Evolutionary conservation across 2,113 vertebrate species (phyloP), one percentile per base, ranked within the genome.

Genomic region (Macrotis lagotis): DNA sequence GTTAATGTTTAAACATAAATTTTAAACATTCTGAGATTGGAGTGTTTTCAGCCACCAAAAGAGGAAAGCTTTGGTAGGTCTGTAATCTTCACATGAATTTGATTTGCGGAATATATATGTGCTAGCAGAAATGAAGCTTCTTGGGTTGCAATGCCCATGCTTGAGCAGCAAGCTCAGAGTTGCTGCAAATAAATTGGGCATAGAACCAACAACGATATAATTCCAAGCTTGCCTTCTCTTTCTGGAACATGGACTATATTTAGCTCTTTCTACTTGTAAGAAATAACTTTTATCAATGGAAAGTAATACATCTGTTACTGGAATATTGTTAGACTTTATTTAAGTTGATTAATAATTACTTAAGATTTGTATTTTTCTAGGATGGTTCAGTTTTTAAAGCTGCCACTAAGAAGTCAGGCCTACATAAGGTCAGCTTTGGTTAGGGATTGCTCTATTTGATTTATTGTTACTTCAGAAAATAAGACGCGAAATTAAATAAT

Each of bases 1-100:
- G 97, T 97, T 98, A 97, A 97, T 97, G 93, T 95, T 95, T 98
- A 97, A 97, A 96, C 51, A 37, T 66, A 31, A 49, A 11, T 4
- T 91, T 95, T 96, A 91, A 91, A 50, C 49, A 9, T 95, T 88
- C 50, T 51, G 50, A 4, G 74, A 44, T 83, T 89, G 51, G 83
- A 51, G 50, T 28, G 47, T 88, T 93, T 93, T 94, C 50, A 50
- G 66, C 1, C 48, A 66, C 0, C 2, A 0, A 25, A 50, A 91
- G 8, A 95, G 9, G 44, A 31, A 48, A 47, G 2, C 31, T 90
- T 50, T n/a, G 93, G 88, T 48, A 9, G n/a, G 91, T 3, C 25
- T 0, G 0, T 10, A 50, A 37, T 37, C 8, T 1, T 8, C 49
- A 3, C 59, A 53, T 50, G 3, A 0, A 2, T 44, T 0, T 0